Base-by-base conservation (phyloP, 2,113 vertebrate genomes). In the Meleagris gallopavo region DNA sequence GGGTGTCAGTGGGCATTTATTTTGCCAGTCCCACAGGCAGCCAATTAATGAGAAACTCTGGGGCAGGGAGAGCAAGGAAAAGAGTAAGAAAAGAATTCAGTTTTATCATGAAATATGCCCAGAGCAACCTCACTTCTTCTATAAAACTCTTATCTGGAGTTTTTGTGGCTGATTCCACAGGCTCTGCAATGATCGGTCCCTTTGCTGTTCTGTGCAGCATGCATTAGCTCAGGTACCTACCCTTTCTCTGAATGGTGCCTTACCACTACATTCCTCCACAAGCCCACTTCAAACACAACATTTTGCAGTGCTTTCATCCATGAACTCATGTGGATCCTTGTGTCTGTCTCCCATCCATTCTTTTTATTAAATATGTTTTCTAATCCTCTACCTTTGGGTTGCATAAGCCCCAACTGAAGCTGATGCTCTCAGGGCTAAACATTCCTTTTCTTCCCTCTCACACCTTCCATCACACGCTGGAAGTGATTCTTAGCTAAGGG, bases 71-170 rank as follows among this genome's bases (percentile, higher is more conserved):
- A 11, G 27, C 10, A 57, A 27, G 16, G 48, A 48, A 58, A 70
- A 70, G 8, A 46, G 43, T 9, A 13, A 8, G 4, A 29, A 20
- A 41, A 54, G 22, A 65, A 41, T 29, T 22, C 25, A 24, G 5
- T 21, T 70, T 52, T 46, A 22, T 43, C 32, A 19, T 62, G 43
- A 2, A 2, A 55, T 0, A 0, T 29, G 6, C 22, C 57, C 19
- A 38, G 12, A 57, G 46, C 12, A 67, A 62, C 34, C 11, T 57
- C 40, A 55, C 36, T 34, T 71, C 60, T 32, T 66, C 34, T 46
- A 29, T 16, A 43, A 41, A 86, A 46, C 10, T 20, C n/a, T 29
- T 34, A 36, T 64, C 18, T 29, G 25, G 6, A 6, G 1, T 24
- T 50, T 60, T 41, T 13, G 0, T 36, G 30, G 30, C 43, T 1